phyloP scores from a whole-genome alignment of 2,888 invertebrate species.

The Caenorhabditis becei region DNA sequence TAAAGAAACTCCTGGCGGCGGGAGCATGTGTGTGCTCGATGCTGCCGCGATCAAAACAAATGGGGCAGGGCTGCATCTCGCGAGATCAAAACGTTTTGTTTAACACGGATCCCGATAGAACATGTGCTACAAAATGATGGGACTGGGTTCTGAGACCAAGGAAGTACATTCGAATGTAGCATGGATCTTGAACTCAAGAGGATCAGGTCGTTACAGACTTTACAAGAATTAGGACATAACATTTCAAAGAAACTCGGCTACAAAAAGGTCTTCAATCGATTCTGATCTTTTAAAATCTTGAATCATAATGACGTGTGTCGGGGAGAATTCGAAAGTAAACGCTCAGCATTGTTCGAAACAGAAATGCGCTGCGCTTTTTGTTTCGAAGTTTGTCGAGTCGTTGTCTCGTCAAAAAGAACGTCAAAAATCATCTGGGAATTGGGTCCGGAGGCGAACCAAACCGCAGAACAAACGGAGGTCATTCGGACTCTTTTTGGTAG shows the following conservation, averaged over 20 bases:
- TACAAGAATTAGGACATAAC: too few relatives aligned
- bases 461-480: conserved; percentile 22
- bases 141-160: too few relatives aligned
- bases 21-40: not conserved
- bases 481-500: conserved; percentile 17
- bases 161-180: too few relatives aligned
- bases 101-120: not conserved
- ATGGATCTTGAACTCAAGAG: too few relatives aligned
- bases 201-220: too few relatives aligned
- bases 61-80: too few relatives aligned
- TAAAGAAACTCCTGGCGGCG: not conserved
- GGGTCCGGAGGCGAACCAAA: not conserved
- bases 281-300: too few relatives aligned
- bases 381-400: not conserved
- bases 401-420: conserved; percentile 20
- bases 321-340: too few relatives aligned
- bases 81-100: not conserved
- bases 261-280: too few relatives aligned
- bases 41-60: not conserved
- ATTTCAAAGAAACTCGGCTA: not conserved
- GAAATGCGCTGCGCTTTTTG: not conserved
- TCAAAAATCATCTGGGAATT: conserved; percentile 49
- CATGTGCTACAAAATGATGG: too few relatives aligned
- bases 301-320: too few relatives aligned
- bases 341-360: conserved; percentile 2